phyloP scores from a whole-genome alignment of 2,888 invertebrate species.

The Pachycephus smyrnensis region DNA sequence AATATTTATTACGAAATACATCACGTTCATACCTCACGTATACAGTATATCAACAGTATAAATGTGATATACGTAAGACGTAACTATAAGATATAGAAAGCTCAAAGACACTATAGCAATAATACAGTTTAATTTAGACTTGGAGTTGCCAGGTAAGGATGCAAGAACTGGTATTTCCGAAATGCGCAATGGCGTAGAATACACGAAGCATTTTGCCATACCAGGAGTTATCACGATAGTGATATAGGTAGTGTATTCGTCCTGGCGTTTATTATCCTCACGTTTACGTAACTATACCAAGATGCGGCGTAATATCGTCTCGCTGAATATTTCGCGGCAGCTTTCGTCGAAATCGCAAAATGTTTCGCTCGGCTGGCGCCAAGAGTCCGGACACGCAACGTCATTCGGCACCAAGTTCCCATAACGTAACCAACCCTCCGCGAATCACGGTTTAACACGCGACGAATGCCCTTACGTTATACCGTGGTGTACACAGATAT shows the following conservation, averaged over 20 bases:
- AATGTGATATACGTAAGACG: not conserved
- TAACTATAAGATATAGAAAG: no score
- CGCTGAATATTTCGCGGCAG: not conserved
- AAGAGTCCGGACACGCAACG: constrained; percentile 20
- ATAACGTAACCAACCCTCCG: not conserved
- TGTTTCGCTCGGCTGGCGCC: constrained; percentile 15
- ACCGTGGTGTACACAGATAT: no score
- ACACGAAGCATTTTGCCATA: no score
- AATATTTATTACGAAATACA: no score
- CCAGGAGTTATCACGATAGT: not conserved
- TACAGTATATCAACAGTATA: not conserved
- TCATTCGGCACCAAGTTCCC: constrained; percentile 7
- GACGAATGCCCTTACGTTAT: not conserved
- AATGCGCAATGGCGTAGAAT: no score
- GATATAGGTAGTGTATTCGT: no score
- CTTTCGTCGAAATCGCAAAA: not conserved
- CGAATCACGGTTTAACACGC: constrained; percentile 16
- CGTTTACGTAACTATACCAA: not conserved
- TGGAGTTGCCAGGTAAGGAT: not conserved
- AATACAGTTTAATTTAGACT: no score
- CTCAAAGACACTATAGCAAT: no score
- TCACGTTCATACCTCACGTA: no score
- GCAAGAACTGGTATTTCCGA: not conserved
- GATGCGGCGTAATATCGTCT: not conserved
- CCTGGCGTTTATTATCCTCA: no score